Evolutionary conservation across 64 coral and sea anemone genomes (phyloP), one percentile per base, ranked within the genome.

Genomic region (Montipora cactus): DNA sequence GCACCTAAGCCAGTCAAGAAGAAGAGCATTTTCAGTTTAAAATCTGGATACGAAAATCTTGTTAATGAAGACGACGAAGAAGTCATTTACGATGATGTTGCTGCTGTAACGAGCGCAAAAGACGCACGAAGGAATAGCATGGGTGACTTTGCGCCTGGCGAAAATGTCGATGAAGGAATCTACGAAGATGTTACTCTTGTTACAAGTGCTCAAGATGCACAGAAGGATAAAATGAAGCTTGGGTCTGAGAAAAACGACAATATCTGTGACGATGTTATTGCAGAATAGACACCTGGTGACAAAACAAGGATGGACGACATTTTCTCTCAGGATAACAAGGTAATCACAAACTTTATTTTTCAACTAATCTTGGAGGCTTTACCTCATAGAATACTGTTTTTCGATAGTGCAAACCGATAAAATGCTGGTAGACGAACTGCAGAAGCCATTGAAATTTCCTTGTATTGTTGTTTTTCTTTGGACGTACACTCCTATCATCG

Each of bases 301-400:
- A 57, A 57, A 11, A 7, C 53, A 11, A 7, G 11, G 59, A 46
- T 71, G 11, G 81, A 49, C 9, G 82, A 44, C 7, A 86, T 86
- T 71, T 86, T 86, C 67, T 71, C 44, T 21, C 9, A 49, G 7
- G 47, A 49, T 2, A 86, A 86, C 64, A 86, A 86, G 82, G 82
- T 86, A 51, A 86, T 5, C 3, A 86, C 8, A 37, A 0, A 81
- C 11, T 15, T 14, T 14, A 14, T 64, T 64, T 64, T 15, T 64
- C 59, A 57, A 57, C 7, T 11, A 57, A 57, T 8, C 28, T 37
- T 37, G 28, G 28, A 37, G 28, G 28, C 28, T 37, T 37, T 37
- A 37, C 28, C 28, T 37, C 28, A 37, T 37, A 37, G 28, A 37
- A 37, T 37, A 37, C 28, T 37, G 28, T 37, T 37, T 37, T 37